These are phyloP conservation scores for Acridotheres tristis DNA, from an alignment of 2,797 vertebrate species.

Conservation along the genomic window DNA sequence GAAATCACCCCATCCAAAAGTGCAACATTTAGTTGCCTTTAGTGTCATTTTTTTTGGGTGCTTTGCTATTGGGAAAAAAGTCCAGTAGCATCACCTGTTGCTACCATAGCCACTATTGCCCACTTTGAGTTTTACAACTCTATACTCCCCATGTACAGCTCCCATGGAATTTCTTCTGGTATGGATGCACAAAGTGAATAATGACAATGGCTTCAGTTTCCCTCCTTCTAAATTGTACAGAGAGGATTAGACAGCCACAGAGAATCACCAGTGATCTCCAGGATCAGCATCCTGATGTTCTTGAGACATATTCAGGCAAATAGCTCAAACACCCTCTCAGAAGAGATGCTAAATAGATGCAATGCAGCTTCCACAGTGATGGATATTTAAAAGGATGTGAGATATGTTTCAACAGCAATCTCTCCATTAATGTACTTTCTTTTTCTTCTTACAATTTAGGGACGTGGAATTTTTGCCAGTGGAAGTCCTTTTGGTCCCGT, in stretches of 20 bases:
- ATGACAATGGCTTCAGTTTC: background rate
- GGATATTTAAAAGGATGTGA: background rate
- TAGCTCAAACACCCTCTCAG: background rate
- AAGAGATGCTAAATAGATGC: background rate
- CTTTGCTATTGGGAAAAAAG: background rate
- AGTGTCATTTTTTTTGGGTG: background rate
- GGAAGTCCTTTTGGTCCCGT: constrained; percentile 95
- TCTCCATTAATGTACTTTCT: background rate
- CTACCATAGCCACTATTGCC: background rate
- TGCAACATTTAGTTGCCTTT: background rate
- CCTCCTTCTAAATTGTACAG: background rate
- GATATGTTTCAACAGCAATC: background rate
- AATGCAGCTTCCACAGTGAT: background rate
- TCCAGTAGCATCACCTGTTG: background rate
- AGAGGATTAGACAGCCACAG: background rate
- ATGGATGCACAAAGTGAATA: background rate
- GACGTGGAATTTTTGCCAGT: constrained; percentile 93
- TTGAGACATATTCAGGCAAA: background rate
- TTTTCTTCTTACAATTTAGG: constrained; percentile 75
- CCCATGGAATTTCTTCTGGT: background rate
- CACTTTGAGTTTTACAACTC: background rate
- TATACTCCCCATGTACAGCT: background rate
- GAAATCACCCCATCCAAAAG: background rate
- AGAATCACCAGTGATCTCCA: background rate
- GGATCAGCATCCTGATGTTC: background rate